Evolutionary conservation across 1,140 invertebrate genomes (phyloP).

Genomic region (Drosophila sturtevanti): DNA sequence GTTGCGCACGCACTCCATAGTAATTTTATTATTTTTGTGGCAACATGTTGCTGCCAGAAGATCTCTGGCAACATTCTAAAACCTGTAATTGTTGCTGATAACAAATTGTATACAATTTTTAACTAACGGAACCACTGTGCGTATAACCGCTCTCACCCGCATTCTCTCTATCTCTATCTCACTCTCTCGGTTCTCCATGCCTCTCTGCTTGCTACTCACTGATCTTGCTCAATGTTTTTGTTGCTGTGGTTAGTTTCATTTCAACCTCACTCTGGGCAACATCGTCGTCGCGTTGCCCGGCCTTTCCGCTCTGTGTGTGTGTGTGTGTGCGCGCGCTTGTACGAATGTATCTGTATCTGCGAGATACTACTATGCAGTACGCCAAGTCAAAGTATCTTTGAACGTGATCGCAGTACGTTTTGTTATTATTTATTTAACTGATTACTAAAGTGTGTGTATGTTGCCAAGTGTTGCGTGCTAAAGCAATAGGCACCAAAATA

Average conservation of each 20-base stretch:
- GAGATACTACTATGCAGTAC: constrained; percentile 10
- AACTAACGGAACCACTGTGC: not conserved
- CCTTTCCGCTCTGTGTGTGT: constrained; percentile 3
- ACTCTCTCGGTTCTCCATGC: not conserved
- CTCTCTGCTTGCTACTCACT: constrained; percentile 14
- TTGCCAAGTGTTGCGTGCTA: constrained; percentile 55
- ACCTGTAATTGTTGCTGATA: not conserved
- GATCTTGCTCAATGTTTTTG: constrained; percentile 47
- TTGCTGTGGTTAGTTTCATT: constrained; percentile 21
- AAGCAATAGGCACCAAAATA: constrained; percentile 19
- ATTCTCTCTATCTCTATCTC: constrained; percentile 17
- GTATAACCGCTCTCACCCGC: no score
- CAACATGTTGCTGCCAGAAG: constrained; percentile 34
- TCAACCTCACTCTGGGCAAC: constrained; percentile 14
- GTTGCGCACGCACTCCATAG: constrained; percentile 44
- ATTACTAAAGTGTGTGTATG: constrained; percentile 64
- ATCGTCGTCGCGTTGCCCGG: constrained; percentile 13
- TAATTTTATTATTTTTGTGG: constrained; percentile 8
- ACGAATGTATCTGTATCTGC: constrained; percentile 36
- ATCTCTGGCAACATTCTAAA: not conserved
- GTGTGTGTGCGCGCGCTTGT: constrained; percentile 23
- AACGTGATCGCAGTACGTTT: constrained; percentile 40
- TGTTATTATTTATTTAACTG: constrained; percentile 65
- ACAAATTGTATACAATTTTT: not conserved
- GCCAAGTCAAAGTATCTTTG: constrained; percentile 16